These are phyloP conservation scores for Eidolon dupreanum DNA, from an alignment of 2,797 vertebrate genomes.

Conservation along the genomic window DNA sequence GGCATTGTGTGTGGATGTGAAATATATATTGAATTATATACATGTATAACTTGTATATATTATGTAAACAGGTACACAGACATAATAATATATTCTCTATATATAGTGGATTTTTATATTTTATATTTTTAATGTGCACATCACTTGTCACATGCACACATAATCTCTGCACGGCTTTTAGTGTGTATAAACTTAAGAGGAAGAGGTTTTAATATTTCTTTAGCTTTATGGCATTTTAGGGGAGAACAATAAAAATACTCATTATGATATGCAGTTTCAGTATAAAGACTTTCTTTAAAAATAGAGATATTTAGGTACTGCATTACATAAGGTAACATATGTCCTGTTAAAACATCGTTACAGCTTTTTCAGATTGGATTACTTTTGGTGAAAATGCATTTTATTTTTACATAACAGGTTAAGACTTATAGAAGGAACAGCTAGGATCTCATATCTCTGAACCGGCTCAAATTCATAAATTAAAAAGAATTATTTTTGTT, in stretches of 20 bases:
- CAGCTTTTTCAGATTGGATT: background rate
- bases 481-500: background rate
- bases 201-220: background rate
- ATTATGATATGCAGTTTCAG: background rate
- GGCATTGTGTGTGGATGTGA: background rate
- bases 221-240: background rate
- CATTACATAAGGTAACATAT: background rate
- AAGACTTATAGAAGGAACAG: background rate
- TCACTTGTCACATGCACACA: fast-evolving
- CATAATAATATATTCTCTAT: no score
- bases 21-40: background rate
- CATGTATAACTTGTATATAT: background rate
- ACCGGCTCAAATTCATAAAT: background rate
- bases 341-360: background rate
- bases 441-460: background rate
- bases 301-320: background rate
- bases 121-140: background rate
- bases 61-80: background rate
- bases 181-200: background rate
- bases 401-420: background rate
- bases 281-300: background rate
- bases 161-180: background rate
- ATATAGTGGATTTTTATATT: background rate
- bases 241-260: background rate
- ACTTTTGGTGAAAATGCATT: background rate